Conservation (phyloP, 1,140 invertebrate species). For the Solenopsis invicta region DNA sequence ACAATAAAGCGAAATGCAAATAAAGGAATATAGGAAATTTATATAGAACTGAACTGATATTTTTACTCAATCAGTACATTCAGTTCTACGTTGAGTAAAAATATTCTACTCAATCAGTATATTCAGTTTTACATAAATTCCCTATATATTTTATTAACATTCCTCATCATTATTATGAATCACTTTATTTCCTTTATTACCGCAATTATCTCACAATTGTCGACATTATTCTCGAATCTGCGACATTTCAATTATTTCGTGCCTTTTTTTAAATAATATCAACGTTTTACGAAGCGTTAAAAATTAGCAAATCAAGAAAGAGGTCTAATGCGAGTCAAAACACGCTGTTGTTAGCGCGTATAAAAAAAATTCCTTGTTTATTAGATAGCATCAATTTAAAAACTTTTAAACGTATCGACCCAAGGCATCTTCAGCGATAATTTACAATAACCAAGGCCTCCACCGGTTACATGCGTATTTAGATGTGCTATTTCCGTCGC, state of each 20-base stretch:
- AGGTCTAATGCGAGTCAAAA: too few species aligned
- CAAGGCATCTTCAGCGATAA: too few species aligned
- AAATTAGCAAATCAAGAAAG: too few species aligned
- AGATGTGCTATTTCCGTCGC: too few species aligned
- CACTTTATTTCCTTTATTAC: not conserved
- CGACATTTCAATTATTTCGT: conserved; percentile 4
- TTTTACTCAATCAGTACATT: too few species aligned
- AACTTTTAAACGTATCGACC: too few species aligned
- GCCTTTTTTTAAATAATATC: not conserved
- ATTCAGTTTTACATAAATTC: not conserved
- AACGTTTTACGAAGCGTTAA: not conserved
- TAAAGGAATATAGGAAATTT: not conserved
- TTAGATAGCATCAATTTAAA: too few species aligned
- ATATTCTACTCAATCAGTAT: not conserved
- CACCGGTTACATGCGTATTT: too few species aligned
- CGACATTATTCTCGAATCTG: not conserved
- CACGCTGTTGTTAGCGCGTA: too few species aligned
- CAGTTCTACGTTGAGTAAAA: too few species aligned
- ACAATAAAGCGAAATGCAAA: not conserved
- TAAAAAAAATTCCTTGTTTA: too few species aligned
- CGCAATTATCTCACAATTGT: not conserved
- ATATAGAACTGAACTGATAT: not conserved
- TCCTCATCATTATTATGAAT: not conserved
- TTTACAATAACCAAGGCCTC: too few species aligned
- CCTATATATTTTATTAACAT: not conserved